These are phyloP conservation scores for Tyto alba DNA, from an alignment of 2,113 vertebrate genomes.

Conservation along the genomic window DNA sequence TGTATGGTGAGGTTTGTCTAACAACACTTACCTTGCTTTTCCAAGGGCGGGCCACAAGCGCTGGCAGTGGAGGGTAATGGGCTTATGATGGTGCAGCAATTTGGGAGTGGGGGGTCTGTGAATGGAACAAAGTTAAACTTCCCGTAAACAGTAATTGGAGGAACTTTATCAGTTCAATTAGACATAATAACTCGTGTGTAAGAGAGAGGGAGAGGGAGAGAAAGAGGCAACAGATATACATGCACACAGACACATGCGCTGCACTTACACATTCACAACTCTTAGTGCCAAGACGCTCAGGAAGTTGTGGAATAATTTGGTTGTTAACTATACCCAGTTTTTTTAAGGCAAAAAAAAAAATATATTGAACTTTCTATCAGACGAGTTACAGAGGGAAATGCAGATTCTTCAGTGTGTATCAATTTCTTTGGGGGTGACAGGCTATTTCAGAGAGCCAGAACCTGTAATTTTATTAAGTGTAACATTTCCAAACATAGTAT, in stretches of 20 bases:
- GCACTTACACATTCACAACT: not conserved
- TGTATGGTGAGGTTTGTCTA: rapidly evolving
- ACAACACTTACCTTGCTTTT: not conserved
- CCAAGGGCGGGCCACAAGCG: not conserved
- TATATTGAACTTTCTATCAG: not conserved
- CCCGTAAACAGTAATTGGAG: not conserved
- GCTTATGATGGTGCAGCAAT: not conserved
- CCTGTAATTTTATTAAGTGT: not conserved
- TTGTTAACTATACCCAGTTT: not conserved
- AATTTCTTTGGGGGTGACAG: not conserved
- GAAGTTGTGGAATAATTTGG: not conserved
- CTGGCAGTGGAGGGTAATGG: not conserved
- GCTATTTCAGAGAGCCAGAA: not conserved
- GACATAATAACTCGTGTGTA: not conserved
- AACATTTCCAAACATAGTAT: conserved; percentile 1
- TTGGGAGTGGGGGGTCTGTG: not conserved
- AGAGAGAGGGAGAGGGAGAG: not conserved
- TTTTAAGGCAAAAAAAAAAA: not conserved
- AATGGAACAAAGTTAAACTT: not conserved
- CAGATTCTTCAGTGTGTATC: not conserved
- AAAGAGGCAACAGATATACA: not conserved
- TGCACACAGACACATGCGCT: not conserved
- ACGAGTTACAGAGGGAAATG: not conserved
- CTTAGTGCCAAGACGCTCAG: not conserved
- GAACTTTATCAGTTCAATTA: not conserved